Percentiles rank a stretch among this genome's conserved stretches.
These are phyloP conservation scores for Esox niger DNA, from an alignment of 2,113 vertebrate species.

Conservation along the genomic window DNA sequence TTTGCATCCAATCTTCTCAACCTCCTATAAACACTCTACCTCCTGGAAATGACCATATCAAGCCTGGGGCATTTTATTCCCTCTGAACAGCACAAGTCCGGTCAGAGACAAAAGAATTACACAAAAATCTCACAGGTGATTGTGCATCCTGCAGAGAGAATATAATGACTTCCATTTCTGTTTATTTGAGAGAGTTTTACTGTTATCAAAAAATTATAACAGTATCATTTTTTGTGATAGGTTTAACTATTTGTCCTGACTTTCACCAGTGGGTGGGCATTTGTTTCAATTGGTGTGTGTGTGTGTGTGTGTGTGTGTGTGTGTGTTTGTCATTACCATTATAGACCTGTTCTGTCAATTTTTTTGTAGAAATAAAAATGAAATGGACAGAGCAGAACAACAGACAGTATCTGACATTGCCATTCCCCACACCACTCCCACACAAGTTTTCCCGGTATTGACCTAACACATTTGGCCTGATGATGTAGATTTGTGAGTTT, in stretches of 20 bases:
- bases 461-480: neutral
- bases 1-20: no score
- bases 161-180: constrained; percentile 33
- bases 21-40: neutral
- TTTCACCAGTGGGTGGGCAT: neutral
- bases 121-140: constrained; percentile 26
- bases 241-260: neutral
- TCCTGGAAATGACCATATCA: neutral
- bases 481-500: constrained; percentile 6
- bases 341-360: neutral
- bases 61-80: neutral
- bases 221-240: constrained; percentile 10
- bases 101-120: neutral
- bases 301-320: neutral
- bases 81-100: neutral
- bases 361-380: no score
- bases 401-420: neutral
- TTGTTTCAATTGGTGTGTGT: neutral
- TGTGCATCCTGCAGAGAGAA: constrained; percentile 3
- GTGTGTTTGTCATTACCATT: neutral
- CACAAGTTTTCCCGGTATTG: neutral
- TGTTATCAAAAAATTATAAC: no score
- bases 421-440: neutral
- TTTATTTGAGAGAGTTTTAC: neutral
- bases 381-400: neutral